These are phyloP conservation scores for Bubo blakistoni DNA, from an alignment of 2,113 vertebrate species.

Conservation along the genomic window DNA sequence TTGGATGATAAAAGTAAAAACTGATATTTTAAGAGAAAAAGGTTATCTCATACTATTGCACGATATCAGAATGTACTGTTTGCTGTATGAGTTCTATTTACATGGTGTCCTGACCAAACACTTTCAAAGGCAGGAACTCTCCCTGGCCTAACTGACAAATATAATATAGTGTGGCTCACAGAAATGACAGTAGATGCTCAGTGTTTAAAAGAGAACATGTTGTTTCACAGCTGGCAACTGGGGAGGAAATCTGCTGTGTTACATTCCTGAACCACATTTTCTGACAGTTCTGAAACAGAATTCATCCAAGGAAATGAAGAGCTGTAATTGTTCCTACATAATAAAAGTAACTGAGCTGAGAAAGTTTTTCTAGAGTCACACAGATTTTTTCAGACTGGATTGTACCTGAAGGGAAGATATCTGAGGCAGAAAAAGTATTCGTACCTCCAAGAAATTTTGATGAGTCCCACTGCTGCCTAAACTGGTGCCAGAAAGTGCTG, in stretches of 20 bases:
- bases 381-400: background rate
- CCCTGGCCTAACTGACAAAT: background rate
- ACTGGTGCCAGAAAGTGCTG: background rate
- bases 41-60: background rate
- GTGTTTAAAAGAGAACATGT: background rate
- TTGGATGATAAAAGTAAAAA: background rate
- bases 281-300: constrained; percentile 5
- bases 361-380: background rate
- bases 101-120: background rate
- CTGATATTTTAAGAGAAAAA: background rate
- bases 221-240: background rate
- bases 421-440: background rate
- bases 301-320: background rate
- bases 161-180: background rate
- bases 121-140: background rate
- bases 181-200: background rate
- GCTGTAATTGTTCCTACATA: background rate
- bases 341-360: background rate
- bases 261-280: constrained; percentile 1
- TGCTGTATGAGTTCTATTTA: background rate
- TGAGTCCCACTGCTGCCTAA: background rate
- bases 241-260: background rate
- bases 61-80: background rate
- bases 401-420: background rate
- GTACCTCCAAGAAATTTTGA: background rate